Conservation (phyloP, 1,140 invertebrate species). For the Limonius californicus region DNA sequence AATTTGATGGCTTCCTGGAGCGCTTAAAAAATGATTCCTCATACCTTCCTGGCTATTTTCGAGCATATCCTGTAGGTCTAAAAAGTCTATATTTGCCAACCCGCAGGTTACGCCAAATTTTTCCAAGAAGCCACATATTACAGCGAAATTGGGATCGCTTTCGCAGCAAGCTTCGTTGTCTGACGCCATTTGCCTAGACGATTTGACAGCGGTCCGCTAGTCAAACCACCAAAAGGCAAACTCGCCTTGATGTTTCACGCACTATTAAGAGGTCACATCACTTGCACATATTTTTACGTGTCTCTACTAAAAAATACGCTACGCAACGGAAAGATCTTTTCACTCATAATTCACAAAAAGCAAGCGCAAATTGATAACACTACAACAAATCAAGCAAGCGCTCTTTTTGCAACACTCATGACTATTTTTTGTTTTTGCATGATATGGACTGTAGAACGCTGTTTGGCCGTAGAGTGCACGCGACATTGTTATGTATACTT, state of each 20-base stretch:
- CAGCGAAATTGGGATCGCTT: constrained; percentile 92
- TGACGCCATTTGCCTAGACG: constrained; percentile 64
- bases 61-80: constrained; percentile 80
- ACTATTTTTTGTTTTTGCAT: neutral
- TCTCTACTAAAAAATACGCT: neutral
- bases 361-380: neutral
- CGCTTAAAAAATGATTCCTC: constrained; percentile 24
- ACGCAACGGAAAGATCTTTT: neutral
- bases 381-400: constrained; percentile 5
- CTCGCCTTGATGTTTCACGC: neutral
- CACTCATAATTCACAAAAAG: neutral
- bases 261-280: neutral
- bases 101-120: constrained; percentile 81
- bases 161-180: constrained; percentile 80
- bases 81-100: constrained; percentile 69
- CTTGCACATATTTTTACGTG: neutral
- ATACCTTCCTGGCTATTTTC: constrained; percentile 84
- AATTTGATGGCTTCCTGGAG: no score
- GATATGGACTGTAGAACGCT: no score
- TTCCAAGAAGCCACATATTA: constrained; percentile 90
- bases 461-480: no score
- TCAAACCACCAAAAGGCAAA: constrained; percentile 6
- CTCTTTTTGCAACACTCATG: constrained; percentile 1
- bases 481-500: no score
- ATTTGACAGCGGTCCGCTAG: constrained; percentile 13